Evolutionary conservation across 2,113 vertebrate genomes (phyloP).

Genomic region (Heloderma charlesbogerti): DNA sequence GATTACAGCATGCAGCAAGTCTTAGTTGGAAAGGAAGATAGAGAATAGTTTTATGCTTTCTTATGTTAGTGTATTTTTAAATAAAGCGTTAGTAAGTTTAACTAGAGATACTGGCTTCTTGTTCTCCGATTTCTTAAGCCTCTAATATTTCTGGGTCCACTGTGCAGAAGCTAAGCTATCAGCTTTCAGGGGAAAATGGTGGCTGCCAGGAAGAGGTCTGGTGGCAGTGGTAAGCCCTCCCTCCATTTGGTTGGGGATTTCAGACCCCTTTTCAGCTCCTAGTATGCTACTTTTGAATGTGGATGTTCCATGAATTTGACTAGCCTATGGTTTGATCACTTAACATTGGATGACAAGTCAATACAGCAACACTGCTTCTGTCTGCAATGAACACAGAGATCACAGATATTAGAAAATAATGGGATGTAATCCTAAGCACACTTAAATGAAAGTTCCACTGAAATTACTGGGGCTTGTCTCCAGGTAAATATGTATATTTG

Average conservation of each 20-base stretch:
- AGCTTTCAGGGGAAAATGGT: neutral
- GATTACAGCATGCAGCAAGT: too few relatives aligned
- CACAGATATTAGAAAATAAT: neutral
- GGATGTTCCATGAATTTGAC: neutral
- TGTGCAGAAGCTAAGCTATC: too few relatives aligned
- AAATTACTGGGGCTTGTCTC: neutral
- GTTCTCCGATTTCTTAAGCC: too few relatives aligned
- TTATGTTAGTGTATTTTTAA: too few relatives aligned
- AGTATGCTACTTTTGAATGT: neutral
- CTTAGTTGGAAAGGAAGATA: too few relatives aligned
- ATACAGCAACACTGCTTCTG: neutral
- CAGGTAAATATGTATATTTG: neutral
- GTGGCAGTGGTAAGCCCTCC: neutral
- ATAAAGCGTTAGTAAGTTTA: too few relatives aligned
- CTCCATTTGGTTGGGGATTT: neutral
- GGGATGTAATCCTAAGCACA: neutral
- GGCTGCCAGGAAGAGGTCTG: neutral
- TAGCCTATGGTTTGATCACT: neutral
- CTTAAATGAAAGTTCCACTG: neutral
- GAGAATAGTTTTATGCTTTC: too few relatives aligned
- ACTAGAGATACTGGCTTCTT: too few relatives aligned
- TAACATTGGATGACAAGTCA: neutral
- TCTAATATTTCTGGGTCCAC: too few relatives aligned
- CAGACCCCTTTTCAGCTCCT: neutral
- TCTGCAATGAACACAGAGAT: neutral